phyloP scores from a whole-genome alignment of 2,797 vertebrate genomes.

The Ambastaia sidthimunki region DNA sequence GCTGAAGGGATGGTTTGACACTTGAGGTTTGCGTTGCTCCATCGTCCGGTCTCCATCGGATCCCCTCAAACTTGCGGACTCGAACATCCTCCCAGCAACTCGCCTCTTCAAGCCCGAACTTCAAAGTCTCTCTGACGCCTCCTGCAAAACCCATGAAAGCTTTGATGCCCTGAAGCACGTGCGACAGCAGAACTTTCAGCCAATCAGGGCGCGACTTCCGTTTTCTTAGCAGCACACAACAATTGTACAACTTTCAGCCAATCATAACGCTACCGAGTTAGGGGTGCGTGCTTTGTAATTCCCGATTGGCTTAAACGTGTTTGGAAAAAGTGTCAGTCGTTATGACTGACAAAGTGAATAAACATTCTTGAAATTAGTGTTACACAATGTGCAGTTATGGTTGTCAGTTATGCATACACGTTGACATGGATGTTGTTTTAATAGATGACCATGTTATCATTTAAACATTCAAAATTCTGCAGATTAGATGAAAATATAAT shows the following conservation, averaged over 20 bases:
- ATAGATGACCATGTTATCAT: too few species aligned
- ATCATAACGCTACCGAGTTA: constrained; percentile 25
- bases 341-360: constrained; percentile 3
- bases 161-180: constrained; percentile 21
- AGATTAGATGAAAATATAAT: too few species aligned
- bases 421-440: background rate
- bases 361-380: background rate
- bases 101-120: constrained; percentile 13
- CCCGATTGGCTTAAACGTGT: constrained; percentile 30
- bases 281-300: background rate
- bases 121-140: constrained; percentile 32
- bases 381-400: background rate
- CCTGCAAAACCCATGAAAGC: background rate
- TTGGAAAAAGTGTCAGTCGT: constrained; percentile 16
- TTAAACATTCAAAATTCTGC: background rate
- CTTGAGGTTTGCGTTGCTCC: constrained; percentile 58
- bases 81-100: constrained; percentile 29
- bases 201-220: constrained; percentile 66
- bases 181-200: constrained; percentile 55
- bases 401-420: background rate
- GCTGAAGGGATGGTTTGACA: constrained; percentile 74
- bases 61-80: constrained; percentile 62
- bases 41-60: constrained; percentile 53
- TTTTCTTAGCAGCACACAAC: background rate
- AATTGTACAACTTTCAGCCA: constrained; percentile 44